A percentile compares a stretch with the other conserved stretches of the same genome.
These are phyloP conservation scores for Cotesia congregata DNA, from an alignment of 2,888 invertebrate genomes.

Conservation along the genomic window DNA sequence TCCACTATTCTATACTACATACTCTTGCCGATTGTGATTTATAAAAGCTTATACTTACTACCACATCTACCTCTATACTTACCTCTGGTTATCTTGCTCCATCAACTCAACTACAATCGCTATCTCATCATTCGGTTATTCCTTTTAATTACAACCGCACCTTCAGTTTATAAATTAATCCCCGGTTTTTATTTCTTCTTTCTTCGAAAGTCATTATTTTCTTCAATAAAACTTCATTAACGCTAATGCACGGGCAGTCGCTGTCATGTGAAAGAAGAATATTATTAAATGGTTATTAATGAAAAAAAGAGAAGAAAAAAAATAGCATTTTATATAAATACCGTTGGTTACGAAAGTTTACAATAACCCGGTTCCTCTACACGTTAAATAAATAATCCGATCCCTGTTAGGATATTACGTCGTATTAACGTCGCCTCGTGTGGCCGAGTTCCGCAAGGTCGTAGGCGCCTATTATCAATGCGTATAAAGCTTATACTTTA, in stretches of 20 bases:
- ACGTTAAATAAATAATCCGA: slow-evolving; percentile 42
- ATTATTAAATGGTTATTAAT: background rate
- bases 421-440: slow-evolving; percentile 32
- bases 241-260: background rate
- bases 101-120: slow-evolving; percentile 8
- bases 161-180: slow-evolving; percentile 20
- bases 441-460: slow-evolving; percentile 44
- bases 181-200: background rate
- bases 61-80: background rate
- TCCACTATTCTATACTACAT: slow-evolving; percentile 9
- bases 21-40: slow-evolving; percentile 72
- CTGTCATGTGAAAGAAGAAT: background rate
- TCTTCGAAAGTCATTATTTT: background rate
- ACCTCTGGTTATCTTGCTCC: slow-evolving; percentile 19
- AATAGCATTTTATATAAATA: background rate
- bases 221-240: slow-evolving; percentile 9
- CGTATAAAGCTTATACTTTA: slow-evolving; percentile 58
- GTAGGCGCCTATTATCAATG: slow-evolving; percentile 58
- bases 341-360: slow-evolving; percentile 2
- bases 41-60: slow-evolving; percentile 63
- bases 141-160: slow-evolving; percentile 35
- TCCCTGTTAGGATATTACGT: slow-evolving; percentile 40
- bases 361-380: slow-evolving; percentile 1
- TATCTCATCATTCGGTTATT: slow-evolving; percentile 18
- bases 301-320: background rate